Conservation (phyloP, 2,113 vertebrate species). For the Phalacrocorax carbo region DNA sequence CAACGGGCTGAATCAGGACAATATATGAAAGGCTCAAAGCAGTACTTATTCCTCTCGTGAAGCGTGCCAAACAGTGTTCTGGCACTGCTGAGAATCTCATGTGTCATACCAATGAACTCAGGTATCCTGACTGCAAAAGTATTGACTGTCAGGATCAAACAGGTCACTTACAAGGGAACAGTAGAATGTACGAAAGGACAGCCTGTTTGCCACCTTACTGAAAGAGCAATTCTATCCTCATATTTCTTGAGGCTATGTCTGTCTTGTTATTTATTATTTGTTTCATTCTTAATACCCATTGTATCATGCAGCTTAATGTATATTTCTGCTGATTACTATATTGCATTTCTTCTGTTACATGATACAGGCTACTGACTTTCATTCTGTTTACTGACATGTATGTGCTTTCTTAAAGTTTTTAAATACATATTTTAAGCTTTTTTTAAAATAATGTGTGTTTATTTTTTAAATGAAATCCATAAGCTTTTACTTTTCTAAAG, state of each 20-base stretch:
- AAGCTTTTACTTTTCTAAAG: background rate
- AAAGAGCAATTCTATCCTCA: background rate
- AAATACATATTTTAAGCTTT: background rate
- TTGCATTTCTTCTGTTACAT: background rate
- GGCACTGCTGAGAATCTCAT: background rate
- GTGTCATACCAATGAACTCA: background rate
- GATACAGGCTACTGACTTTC: background rate
- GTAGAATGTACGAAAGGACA: background rate
- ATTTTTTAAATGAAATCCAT: background rate
- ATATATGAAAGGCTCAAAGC: background rate
- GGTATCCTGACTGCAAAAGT: background rate
- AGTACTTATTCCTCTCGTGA: background rate
- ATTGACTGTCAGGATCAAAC: background rate
- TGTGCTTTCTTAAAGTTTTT: background rate
- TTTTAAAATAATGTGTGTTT: background rate
- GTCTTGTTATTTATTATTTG: slow-evolving; percentile 1
- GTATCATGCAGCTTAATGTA: background rate
- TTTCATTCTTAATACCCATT: background rate
- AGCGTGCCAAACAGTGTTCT: background rate
- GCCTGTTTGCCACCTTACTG: background rate
- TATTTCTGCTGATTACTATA: slow-evolving; percentile 16
- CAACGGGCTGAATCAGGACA: background rate
- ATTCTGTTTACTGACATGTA: background rate
- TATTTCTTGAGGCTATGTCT: slow-evolving; percentile 17
- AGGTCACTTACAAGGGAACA: background rate